Evolutionary conservation across 2,888 invertebrate species (phyloP).

Genomic region (Drosophila silvestris): DNA sequence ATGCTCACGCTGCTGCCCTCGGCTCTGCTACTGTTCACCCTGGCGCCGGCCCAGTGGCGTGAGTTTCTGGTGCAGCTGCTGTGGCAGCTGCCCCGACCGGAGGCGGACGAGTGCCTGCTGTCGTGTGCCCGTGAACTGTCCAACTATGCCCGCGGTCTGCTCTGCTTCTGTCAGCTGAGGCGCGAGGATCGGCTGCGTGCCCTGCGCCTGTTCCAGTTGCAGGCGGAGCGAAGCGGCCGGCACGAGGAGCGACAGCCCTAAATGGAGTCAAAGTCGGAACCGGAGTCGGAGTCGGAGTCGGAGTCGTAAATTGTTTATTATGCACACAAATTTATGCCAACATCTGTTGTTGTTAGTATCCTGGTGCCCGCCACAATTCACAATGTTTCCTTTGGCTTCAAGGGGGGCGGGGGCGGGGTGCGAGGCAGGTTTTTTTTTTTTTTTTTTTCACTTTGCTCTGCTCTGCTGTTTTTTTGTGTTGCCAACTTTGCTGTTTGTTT

Average conservation of each 20-base stretch:
- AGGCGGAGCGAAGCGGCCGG: conserved; percentile 15
- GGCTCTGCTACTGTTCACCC: conserved; percentile 17
- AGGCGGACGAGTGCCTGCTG: conserved; percentile 34
- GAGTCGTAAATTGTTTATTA: conserved; percentile 71
- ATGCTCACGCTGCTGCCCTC: conserved; percentile 37
- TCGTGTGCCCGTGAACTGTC: conserved; percentile 27
- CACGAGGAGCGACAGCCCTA: not conserved
- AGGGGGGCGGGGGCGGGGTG: not conserved
- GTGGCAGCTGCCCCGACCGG: conserved; percentile 44
- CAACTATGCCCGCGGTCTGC: conserved; percentile 27
- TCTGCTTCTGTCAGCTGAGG: conserved; percentile 32
- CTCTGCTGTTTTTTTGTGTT: conserved; percentile 18
- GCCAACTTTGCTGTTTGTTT: conserved; percentile 60
- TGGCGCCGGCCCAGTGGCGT: conserved; percentile 46
- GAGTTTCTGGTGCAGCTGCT: conserved; percentile 37
- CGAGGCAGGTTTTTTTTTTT: not conserved
- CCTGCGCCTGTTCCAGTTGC: conserved; percentile 41
- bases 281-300: conserved; percentile 2
- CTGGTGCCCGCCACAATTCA: conserved; percentile 42
- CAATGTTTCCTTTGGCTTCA: conserved; percentile 38
- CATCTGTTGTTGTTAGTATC: conserved; percentile 65
- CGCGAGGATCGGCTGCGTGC: conserved; percentile 50
- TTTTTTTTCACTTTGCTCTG: not conserved
- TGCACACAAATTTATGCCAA: conserved; percentile 75
- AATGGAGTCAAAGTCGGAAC: not conserved